Conservation (phyloP, 2,113 vertebrate species). For the Telmatochromis sp. region DNA sequence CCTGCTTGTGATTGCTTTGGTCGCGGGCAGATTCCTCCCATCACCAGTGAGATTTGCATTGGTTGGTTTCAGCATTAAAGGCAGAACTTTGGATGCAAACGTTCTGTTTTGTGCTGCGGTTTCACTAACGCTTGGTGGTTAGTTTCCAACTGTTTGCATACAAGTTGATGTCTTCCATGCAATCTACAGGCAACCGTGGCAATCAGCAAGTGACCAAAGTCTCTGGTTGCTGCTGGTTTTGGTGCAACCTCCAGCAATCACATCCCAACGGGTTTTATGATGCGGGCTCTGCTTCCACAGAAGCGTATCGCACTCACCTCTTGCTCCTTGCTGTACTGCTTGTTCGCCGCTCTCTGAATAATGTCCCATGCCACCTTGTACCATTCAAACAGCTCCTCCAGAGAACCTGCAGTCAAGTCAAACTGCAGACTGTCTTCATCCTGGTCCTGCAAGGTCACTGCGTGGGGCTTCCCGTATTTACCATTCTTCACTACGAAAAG, state of each 20-base stretch:
- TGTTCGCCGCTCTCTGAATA: conserved; percentile 74
- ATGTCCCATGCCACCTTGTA: conserved; percentile 85
- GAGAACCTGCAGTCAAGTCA: conserved; percentile 80
- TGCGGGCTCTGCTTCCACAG: background rate
- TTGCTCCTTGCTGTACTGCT: conserved; percentile 36
- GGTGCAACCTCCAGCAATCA: background rate
- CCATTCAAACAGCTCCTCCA: conserved; percentile 92
- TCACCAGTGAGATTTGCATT: background rate
- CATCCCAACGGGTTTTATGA: background rate
- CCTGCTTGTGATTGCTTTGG: background rate
- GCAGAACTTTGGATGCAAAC: background rate
- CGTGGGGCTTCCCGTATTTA: conserved; percentile 80
- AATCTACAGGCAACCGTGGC: background rate
- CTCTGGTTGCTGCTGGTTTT: background rate
- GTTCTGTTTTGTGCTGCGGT: background rate
- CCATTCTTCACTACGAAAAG: conserved; percentile 53
- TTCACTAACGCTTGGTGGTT: background rate
- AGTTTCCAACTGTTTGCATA: background rate
- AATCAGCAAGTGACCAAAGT: background rate
- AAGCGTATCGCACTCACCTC: conserved; percentile 37
- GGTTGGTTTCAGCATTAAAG: background rate
- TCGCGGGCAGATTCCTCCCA: background rate
- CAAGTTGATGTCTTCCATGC: background rate
- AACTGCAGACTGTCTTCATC: conserved; percentile 76
- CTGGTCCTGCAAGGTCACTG: conserved; percentile 80